Evolutionary conservation across 2,888 invertebrate species (phyloP).

Genomic region (Luperina testacea): DNA sequence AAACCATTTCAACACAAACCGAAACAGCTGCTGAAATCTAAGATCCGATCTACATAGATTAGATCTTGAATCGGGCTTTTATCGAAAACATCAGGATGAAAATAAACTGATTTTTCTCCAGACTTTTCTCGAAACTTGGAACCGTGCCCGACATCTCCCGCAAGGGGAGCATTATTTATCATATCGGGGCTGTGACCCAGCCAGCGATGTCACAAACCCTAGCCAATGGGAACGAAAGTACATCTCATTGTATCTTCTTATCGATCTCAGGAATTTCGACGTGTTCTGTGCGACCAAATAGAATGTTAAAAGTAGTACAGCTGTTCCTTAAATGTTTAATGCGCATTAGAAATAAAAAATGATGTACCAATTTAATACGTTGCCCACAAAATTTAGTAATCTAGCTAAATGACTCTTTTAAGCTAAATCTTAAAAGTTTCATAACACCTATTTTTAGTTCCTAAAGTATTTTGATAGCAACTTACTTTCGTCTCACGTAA

Average conservation of each 20-base stretch:
- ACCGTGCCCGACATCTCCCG: slow-evolving; percentile 20
- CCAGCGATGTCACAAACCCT: slow-evolving; percentile 2
- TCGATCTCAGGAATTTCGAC: slow-evolving; percentile 8
- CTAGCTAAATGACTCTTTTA: not conserved
- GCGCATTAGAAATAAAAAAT: no score
- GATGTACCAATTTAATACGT: not conserved
- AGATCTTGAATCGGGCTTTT: not conserved
- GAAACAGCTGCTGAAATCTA: not conserved
- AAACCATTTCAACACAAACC: not conserved
- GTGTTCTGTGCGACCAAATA: not conserved
- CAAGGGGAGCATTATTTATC: slow-evolving; percentile 33
- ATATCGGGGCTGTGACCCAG: slow-evolving; percentile 15
- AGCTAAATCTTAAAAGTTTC: not conserved
- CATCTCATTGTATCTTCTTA: not conserved
- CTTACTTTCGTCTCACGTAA: slow-evolving; percentile 30
- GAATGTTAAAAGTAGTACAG: not conserved
- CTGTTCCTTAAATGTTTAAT: no score
- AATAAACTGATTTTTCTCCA: slow-evolving; percentile 3
- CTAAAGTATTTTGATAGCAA: slow-evolving; percentile 43
- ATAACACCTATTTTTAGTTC: slow-evolving; percentile 22
- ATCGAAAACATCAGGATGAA: not conserved
- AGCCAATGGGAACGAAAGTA: slow-evolving; percentile 4
- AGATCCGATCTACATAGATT: not conserved
- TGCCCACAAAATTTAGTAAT: slow-evolving; percentile 1
- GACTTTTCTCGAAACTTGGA: slow-evolving; percentile 28